Percentiles rank a stretch among this genome's conserved stretches.
Evolutionary conservation across 30 jellyfish, hydroid and myxozoan genomes (phyloP).

Genomic region (Rhopilema esculentum): DNA sequence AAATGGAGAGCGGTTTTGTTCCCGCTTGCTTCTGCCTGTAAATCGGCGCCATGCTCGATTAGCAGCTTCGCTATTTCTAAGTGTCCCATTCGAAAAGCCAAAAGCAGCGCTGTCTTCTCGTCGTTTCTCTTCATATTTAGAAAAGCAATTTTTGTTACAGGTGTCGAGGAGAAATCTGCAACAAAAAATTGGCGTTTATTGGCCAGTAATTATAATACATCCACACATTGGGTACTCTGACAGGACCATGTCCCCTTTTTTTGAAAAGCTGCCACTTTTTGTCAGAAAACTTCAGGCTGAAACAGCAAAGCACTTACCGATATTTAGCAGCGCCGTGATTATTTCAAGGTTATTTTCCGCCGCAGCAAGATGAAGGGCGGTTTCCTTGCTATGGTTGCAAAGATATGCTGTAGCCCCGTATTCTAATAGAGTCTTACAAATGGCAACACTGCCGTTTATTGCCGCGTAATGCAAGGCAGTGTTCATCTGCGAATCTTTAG

Average conservation of each 20-base stretch:
- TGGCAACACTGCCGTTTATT: slow-evolving; percentile 15
- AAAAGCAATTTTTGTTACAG: background rate
- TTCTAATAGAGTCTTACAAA: slow-evolving; percentile 38
- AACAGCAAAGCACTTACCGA: slow-evolving; percentile 2
- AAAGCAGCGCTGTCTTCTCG: slow-evolving; percentile 30
- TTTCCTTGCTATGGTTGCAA: slow-evolving; percentile 4
- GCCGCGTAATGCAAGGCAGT: slow-evolving; percentile 64
- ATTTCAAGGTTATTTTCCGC: slow-evolving; percentile 20
- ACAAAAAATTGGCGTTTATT: background rate
- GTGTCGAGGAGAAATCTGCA: background rate
- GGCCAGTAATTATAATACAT: background rate
- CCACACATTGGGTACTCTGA: no score
- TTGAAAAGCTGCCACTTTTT: background rate
- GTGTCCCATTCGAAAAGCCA: slow-evolving; percentile 38
- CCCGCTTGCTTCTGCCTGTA: slow-evolving; percentile 1
- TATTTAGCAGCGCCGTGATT: background rate
- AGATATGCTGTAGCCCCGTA: slow-evolving; percentile 27
- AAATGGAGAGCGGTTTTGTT: slow-evolving; percentile 18
- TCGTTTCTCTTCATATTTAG: slow-evolving; percentile 17
- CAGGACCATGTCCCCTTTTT: no score
- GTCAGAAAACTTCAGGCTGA: background rate
- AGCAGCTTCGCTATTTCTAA: slow-evolving; percentile 3
- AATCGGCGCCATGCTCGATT: slow-evolving; percentile 30
- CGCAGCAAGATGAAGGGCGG: slow-evolving; percentile 48
- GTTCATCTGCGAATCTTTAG: slow-evolving; percentile 13